A percentile compares a stretch with the other conserved stretches of the same genome.
Evolutionary conservation across 2,113 vertebrate genomes (phyloP).

Genomic region (Heloderma charlesbogerti): DNA sequence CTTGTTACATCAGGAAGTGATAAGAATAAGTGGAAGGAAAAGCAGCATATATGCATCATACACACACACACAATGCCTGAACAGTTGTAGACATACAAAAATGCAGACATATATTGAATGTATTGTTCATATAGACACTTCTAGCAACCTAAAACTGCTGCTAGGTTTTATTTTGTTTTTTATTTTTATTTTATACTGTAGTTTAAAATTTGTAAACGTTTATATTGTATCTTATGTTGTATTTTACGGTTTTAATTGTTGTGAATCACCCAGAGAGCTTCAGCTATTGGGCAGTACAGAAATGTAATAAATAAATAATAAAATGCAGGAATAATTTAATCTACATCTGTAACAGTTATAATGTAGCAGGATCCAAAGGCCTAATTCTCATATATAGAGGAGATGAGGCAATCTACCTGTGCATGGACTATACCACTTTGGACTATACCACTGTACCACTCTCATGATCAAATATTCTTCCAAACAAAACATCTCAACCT

Average conservation of each 20-base stretch:
- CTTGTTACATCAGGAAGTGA: not conserved
- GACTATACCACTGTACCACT: not conserved
- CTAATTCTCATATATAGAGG: no score
- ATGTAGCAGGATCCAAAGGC: not conserved
- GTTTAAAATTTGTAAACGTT: no score
- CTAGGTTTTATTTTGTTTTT: no score
- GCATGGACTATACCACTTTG: not conserved
- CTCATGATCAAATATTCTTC: not conserved
- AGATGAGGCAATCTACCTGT: no score
- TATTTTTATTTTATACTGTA: no score
- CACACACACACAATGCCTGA: not conserved
- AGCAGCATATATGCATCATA: not conserved
- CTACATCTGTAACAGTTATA: not conserved
- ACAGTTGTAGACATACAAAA: slow-evolving; percentile 38
- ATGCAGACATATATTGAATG: not conserved
- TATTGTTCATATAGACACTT: not conserved
- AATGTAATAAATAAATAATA: no score
- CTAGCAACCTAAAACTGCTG: no score
- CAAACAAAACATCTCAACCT: not conserved
- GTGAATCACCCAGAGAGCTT: no score
- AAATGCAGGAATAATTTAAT: not conserved
- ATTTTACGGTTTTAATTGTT: no score
- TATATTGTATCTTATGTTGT: no score
- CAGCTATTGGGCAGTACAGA: no score
- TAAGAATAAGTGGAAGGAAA: slow-evolving; percentile 37